Percentiles rank a stretch among this genome's conserved stretches.
These are phyloP conservation scores for Euphydryas editha DNA, from an alignment of 2,888 invertebrate species.

Conservation along the genomic window DNA sequence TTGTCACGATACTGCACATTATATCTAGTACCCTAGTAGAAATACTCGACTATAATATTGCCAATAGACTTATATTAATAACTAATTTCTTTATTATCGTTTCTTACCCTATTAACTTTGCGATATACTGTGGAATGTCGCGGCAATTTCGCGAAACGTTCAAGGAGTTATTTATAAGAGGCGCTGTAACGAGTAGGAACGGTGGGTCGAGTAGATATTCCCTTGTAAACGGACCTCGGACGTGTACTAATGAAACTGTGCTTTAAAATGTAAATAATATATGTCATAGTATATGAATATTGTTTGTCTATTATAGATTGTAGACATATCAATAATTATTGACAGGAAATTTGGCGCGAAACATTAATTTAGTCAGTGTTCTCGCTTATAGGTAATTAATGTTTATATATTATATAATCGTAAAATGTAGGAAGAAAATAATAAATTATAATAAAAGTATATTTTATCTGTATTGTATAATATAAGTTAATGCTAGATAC, in stretches of 20 bases:
- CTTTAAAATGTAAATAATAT: constrained; percentile 71
- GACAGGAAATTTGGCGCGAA: constrained; percentile 29
- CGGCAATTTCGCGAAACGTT: constrained; percentile 97
- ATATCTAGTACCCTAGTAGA: constrained; percentile 89
- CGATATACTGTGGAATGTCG: constrained; percentile 98
- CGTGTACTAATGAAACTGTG: constrained; percentile 93
- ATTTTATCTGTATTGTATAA: neutral
- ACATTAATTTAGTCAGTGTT: constrained; percentile 16
- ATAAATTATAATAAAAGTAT: constrained; percentile 11
- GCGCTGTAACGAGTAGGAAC: constrained; percentile 84
- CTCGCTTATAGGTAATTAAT: neutral
- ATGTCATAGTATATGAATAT: constrained; percentile 18
- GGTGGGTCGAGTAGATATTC: constrained; percentile 91
- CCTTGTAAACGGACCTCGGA: constrained; percentile 91
- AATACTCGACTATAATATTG: constrained; percentile 90
- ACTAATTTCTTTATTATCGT: constrained; percentile 96
- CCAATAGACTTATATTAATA: constrained; percentile 90
- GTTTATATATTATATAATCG: constrained; percentile 16
- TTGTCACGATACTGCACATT: constrained; percentile 92
- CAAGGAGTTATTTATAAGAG: constrained; percentile 90
- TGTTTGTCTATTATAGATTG: constrained; percentile 47
- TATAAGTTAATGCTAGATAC: constrained; percentile 47
- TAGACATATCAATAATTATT: constrained; percentile 53
- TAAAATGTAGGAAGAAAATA: constrained; percentile 33
- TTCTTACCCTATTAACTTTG: constrained; percentile 96